phyloP scores from a whole-genome alignment of 2,888 invertebrate species.

The Craniophora ligustri region DNA sequence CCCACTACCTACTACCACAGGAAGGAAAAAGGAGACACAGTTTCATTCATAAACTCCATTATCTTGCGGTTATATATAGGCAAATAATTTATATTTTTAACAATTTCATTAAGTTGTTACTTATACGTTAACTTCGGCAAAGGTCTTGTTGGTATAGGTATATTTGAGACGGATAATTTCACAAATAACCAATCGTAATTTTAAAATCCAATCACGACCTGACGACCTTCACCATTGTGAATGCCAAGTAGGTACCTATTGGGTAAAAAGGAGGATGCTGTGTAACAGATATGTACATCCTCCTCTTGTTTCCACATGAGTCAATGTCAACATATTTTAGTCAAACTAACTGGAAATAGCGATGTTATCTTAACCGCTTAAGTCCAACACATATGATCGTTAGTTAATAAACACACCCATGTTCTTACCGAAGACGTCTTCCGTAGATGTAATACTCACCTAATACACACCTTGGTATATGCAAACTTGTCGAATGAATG shows the following conservation, averaged over 20 bases:
- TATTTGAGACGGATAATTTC: no score
- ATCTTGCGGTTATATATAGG: no score
- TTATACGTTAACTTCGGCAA: no score
- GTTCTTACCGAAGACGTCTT: slow-evolving; percentile 19
- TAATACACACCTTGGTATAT: slow-evolving; percentile 1
- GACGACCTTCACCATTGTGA: background rate
- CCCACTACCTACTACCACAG: no score
- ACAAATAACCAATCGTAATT: no score
- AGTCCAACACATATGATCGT: slow-evolving; percentile 3
- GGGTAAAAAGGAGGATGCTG: background rate
- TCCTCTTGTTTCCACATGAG: slow-evolving; percentile 21
- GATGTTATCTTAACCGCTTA: slow-evolving; percentile 16
- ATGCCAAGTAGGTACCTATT: no score
- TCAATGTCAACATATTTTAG: slow-evolving; percentile 38
- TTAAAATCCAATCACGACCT: background rate
- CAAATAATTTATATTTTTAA: no score
- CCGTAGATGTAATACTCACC: slow-evolving; percentile 30
- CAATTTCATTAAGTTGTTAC: no score
- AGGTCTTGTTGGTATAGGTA: no score
- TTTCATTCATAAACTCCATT: no score
- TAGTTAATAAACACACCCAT: slow-evolving; percentile 35
- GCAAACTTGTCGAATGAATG: background rate
- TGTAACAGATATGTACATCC: background rate
- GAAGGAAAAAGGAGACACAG: no score
- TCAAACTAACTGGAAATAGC: slow-evolving; percentile 32